Percentiles rank a stretch among this genome's conserved stretches.
phyloP scores from a whole-genome alignment of 2,888 invertebrate species.

The Tiliacea citrago region DNA sequence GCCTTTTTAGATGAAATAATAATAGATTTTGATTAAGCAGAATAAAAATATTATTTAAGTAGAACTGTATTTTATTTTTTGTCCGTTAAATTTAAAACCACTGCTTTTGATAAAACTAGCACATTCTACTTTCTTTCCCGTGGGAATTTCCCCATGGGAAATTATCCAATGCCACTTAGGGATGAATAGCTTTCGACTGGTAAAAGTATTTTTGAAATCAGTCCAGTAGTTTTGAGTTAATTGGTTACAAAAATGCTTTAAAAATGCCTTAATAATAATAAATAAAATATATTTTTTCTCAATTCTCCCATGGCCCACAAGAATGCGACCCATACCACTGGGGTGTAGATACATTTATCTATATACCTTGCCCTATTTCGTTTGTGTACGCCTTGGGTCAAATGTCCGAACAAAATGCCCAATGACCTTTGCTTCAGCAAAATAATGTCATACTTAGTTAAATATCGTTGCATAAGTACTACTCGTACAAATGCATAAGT shows the following conservation, averaged over 20 bases:
- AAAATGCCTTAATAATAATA: too few relatives aligned
- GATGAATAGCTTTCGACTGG: slow-evolving; percentile 10
- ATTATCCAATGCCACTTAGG: slow-evolving; percentile 4
- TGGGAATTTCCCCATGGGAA: not conserved
- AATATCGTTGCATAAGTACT: too few relatives aligned
- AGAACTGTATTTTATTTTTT: slow-evolving; percentile 13
- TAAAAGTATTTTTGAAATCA: slow-evolving; percentile 13
- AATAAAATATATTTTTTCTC: too few relatives aligned
- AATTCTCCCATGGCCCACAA: too few relatives aligned
- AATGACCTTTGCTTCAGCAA: not conserved
- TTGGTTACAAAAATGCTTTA: not conserved
- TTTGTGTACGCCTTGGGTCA: not conserved
- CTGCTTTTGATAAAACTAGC: slow-evolving; percentile 8
- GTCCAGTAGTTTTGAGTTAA: not conserved
- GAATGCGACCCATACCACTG: not conserved
- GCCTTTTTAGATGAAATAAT: slow-evolving; percentile 16
- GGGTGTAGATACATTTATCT: not conserved
- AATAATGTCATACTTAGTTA: too few relatives aligned
- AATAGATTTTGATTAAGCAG: slow-evolving; percentile 25
- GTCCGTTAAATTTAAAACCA: too few relatives aligned
- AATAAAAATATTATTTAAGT: too few relatives aligned
- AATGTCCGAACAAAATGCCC: not conserved
- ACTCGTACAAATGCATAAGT: too few relatives aligned
- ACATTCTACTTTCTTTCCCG: slow-evolving; percentile 2
- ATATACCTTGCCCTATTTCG: not conserved